These are phyloP conservation scores for Macropus fuliginosus DNA, from an alignment of 2,797 vertebrate species.

Conservation along the genomic window DNA sequence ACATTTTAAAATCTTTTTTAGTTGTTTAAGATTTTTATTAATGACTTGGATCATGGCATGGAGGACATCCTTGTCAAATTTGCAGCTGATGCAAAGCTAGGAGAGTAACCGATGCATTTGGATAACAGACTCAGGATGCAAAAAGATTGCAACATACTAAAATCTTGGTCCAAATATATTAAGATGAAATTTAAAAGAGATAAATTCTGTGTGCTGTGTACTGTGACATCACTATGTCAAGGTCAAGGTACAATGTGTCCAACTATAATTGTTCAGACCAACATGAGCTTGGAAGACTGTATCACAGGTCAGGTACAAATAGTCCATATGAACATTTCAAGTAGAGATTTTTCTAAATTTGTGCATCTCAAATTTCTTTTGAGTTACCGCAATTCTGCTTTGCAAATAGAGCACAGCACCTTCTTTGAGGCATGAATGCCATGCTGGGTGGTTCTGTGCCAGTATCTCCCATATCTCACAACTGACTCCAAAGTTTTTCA, in stretches of 20 bases:
- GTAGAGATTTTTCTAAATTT: not conserved
- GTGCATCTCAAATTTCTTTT: not conserved
- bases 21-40: not conserved
- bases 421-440: not conserved
- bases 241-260: not conserved
- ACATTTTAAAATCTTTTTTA: not conserved
- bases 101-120: not conserved
- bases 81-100: not conserved
- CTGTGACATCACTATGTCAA: not conserved
- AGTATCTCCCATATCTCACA: not conserved
- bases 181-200: not conserved
- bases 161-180: not conserved
- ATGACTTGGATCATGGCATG: not conserved
- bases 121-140: not conserved
- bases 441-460: not conserved
- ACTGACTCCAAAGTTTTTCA: not conserved
- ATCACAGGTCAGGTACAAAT: not conserved
- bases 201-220: not conserved
- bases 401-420: not conserved
- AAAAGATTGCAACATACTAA: not conserved
- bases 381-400: not conserved
- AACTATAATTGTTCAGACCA: not conserved
- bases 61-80: not conserved
- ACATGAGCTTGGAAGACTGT: no score
- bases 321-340: not conserved